Base-by-base conservation (phyloP, 2,888 invertebrate species). In the Zaprionus bogoriensis region DNA sequence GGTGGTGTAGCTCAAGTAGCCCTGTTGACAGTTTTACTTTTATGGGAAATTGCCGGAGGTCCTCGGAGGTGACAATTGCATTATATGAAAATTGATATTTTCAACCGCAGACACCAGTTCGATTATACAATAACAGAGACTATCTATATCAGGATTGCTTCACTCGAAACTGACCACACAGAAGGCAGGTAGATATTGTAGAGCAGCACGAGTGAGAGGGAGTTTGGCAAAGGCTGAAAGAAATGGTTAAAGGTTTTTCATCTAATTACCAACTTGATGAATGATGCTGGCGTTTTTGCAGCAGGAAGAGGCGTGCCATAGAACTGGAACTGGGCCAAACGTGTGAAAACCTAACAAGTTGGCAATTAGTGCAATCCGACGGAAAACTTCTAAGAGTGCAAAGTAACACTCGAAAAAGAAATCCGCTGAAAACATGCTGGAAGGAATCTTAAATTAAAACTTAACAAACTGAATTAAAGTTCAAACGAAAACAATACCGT, bases 1-100 rank as follows among this genome's bases (percentile, higher is more conserved):
- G n/a, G 32, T 6, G 9, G 32, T 36, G 32, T 36, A 36, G 32
- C 17, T 32, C 14, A 14, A 36, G 17, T 36, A 36, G 17, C 1
- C 12, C 20, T 45, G 78, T 72, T 87, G 84, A 84, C 85, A 87
- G 76, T 67, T 60, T 50, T 17, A 20, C 9, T 20, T n/a, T 47
- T 39, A 5, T 32, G 14, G 7, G 14, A 17, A 32, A 7, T 32
- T 32, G 14, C 28, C 58, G 63, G 64, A 58, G 66, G 67, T 72
- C 44, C 50, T 32, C 12, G 71, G 32, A 36, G 71, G 87, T 87
- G 87, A 86, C 80, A 87, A 87, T 83, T 83, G 51, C 47, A 67
- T 68, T 79, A 57, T 67, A 61, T 66, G 86, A 66, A 82, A 83
- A 68, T 67, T 87, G 77, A 83, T 83, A 83, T 80, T 83, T 70